Conservation (phyloP, 64 coral and sea anemone species). For the Stylophora pistillata region DNA sequence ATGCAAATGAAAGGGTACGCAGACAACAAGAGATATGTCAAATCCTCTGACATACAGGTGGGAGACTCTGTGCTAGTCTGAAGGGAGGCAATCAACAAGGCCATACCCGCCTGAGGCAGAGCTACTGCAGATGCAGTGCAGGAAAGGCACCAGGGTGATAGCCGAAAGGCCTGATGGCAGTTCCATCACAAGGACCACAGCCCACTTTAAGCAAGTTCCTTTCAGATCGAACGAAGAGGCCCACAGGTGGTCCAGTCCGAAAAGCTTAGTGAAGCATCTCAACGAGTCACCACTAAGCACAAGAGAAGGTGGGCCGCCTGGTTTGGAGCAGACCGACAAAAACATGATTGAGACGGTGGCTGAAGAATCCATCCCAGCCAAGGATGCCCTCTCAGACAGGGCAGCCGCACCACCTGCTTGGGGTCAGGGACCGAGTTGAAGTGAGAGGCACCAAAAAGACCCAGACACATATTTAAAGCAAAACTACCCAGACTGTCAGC, state of each 20-base stretch:
- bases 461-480: constrained; percentile 19
- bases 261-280: not conserved
- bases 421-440: constrained; percentile 1
- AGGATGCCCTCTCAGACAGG: too few relatives aligned
- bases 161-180: constrained; percentile 13
- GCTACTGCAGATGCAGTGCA: constrained; percentile 27
- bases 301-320: too few relatives aligned
- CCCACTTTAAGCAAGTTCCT: too few relatives aligned
- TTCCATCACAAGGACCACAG: constrained; percentile 46
- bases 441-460: constrained; percentile 23
- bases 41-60: constrained; percentile 34
- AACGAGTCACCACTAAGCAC: not conserved
- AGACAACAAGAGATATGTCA: constrained; percentile 30
- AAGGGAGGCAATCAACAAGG: constrained; percentile 34
- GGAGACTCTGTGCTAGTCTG: constrained; percentile 45
- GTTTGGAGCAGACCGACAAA: too few relatives aligned
- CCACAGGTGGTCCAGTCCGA: constrained; percentile 13
- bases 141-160: constrained; percentile 50
- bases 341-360: too few relatives aligned
- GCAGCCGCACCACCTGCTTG: too few relatives aligned
- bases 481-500: constrained; percentile 20
- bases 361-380: too few relatives aligned
- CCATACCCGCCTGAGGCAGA: not conserved
- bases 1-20: too few relatives aligned
- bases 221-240: constrained; percentile 30